Evolutionary conservation across 2,113 vertebrate species (phyloP).

Genomic region (Aspidoscelis tigris): DNA sequence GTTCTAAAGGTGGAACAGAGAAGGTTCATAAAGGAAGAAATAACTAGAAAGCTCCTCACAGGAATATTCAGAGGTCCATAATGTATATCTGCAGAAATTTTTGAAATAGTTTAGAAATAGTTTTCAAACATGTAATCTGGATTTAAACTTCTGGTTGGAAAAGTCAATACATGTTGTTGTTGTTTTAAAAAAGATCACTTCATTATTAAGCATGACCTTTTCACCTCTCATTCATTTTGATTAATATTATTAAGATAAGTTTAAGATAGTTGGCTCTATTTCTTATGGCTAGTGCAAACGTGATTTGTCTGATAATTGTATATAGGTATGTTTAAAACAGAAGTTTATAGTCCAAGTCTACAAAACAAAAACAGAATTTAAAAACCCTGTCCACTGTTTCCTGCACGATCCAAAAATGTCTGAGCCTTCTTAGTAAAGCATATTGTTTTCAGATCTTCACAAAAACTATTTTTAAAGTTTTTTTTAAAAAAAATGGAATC

Average conservation of each 20-base stretch:
- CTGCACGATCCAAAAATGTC: no score
- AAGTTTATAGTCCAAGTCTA: background rate
- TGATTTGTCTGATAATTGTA: background rate
- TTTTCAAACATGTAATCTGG: no score
- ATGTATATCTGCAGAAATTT: no score
- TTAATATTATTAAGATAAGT: background rate
- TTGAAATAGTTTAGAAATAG: no score
- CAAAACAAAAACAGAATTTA: no score
- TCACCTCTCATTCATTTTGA: background rate
- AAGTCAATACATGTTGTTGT: no score
- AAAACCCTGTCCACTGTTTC: background rate
- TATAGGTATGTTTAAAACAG: background rate
- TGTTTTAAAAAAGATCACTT: no score
- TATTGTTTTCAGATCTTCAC: background rate
- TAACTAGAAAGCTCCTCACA: background rate
- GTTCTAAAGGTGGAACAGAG: background rate
- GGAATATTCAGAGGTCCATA: background rate
- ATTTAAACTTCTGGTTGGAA: no score
- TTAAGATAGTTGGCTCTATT: no score
- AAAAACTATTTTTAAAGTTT: background rate
- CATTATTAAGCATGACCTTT: background rate
- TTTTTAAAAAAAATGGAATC: background rate
- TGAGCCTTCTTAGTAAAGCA: background rate
- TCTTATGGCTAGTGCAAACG: background rate
- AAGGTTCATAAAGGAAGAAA: background rate